Base-by-base conservation (phyloP, 2,888 invertebrate genomes). In the Eumerus sabulonum region DNA sequence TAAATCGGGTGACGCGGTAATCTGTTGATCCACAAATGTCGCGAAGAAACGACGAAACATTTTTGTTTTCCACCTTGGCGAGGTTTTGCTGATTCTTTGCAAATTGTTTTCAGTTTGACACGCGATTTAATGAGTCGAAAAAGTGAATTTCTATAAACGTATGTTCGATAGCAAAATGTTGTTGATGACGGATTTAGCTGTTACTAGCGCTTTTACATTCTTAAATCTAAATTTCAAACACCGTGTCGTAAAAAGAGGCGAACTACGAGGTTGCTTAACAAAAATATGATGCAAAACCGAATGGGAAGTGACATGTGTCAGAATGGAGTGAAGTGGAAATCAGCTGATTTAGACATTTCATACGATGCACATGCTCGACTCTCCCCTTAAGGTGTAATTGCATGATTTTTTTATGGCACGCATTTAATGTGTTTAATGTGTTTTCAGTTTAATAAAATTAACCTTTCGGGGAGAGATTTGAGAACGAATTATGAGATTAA, bases 41-140 rank as follows among this genome's bases (percentile, higher is more conserved):
- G 86, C 85, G 35, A 89, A 87, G 19, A 88, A 83, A 48, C 89
- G 86, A 18, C 88, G 86, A 18, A 84, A 82, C 84, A 84, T 84
- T 51, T 66, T 40, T 38, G 2, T 54, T 13, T 16, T 50, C 18
- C 2, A 13, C 1, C 38, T 47, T 42, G 36, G 7, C 2, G 7
- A 27, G 27, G 27, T 27, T 27, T 27, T 27, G 27, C 7, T 27
- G 27, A 27, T 27, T 27, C 3, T 27, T 27, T 2, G 27, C 7
- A 27, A 27, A 4, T 27, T 27, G 27, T 27, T 27, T 27, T 27
- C 3, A 4, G 2, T 27, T 40, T n/a, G 35, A 53, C 42, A 36
- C 13, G 9, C 27, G 62, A 62, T 56, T 57, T 38, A 44, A 42
- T 56, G 27, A 27, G 2, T 27, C 7, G 27, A 27, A 27, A 27